These are phyloP conservation scores for zebrafish (Danio rerio) DNA, from an alignment of 2,113 vertebrate genomes.

Conservation along the genomic window GRCz12tu NC_133189.1:44412501-44413000, in stretches of 20 bases:
- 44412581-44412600: constrained; percentile 27
- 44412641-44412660: constrained; percentile 55
- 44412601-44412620: constrained; percentile 49
- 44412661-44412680: constrained; percentile 62
- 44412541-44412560: constrained; percentile 23
- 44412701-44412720: constrained; percentile 53
- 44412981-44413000: constrained; percentile 1
- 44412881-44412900: constrained; percentile 74
- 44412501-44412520: not conserved
- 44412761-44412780: constrained; percentile 53
- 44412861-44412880: constrained; percentile 68
- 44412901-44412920: constrained; percentile 76
- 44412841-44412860: constrained; percentile 62
- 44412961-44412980: constrained; percentile 29
- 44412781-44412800: constrained; percentile 51
- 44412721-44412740: constrained; percentile 43
- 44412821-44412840: constrained; percentile 45
- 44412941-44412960: constrained; percentile 49
- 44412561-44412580: constrained; percentile 12
- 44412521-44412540: not conserved
- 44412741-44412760: constrained; percentile 44
- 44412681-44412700: constrained; percentile 60
- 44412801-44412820: constrained; percentile 7
- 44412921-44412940: constrained; percentile 64
- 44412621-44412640: constrained; percentile 60